These are phyloP conservation scores for Fratercula arctica DNA, from an alignment of 2,797 vertebrate genomes.

Conservation along the genomic window DNA sequence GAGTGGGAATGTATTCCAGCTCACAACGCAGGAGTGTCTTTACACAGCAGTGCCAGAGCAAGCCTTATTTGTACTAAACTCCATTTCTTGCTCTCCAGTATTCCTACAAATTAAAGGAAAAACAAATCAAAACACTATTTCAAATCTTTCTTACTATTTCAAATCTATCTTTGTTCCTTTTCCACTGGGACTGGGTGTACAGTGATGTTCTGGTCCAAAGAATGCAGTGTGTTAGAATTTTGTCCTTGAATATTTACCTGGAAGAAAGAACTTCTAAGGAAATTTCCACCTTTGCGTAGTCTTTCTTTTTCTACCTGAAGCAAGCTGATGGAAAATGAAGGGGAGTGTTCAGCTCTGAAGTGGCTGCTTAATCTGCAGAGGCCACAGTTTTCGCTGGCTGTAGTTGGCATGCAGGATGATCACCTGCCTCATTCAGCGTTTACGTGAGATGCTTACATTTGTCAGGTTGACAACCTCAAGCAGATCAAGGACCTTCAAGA, in stretches of 20 bases:
- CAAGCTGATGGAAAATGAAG: background rate
- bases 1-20: conserved; percentile 38
- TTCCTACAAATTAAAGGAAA: background rate
- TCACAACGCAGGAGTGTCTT: conserved; percentile 24
- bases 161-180: background rate
- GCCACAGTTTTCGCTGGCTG: background rate
- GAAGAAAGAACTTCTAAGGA: background rate
- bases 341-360: background rate
- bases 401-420: background rate
- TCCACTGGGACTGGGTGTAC: background rate
- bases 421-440: background rate
- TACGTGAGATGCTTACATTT: background rate
- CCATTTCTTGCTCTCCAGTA: background rate
- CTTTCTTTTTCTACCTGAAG: background rate
- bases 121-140: background rate
- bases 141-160: background rate
- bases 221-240: background rate
- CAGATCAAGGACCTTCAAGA: background rate
- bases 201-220: background rate
- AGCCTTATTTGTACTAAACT: background rate
- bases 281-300: background rate
- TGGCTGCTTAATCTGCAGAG: background rate
- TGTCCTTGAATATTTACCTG: background rate
- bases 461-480: background rate
- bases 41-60: background rate